Evolutionary conservation across 2,797 vertebrate genomes (phyloP), one percentile per base, ranked within the genome.

Genomic region (Cyprinodon diabolis): DNA sequence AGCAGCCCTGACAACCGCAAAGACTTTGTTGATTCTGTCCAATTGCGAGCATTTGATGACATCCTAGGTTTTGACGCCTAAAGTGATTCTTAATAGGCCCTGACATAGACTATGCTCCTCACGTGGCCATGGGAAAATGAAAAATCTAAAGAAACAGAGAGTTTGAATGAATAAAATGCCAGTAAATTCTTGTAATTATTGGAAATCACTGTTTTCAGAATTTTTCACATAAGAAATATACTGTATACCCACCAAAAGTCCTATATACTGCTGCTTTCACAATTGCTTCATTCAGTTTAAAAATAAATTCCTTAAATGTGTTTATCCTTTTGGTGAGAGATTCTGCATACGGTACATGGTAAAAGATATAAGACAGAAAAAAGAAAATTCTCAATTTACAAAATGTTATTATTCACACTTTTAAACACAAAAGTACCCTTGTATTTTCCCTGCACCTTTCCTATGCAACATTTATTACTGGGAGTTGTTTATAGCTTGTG

Each of bases 51-150:
- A 5, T 43, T 49, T 70, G 40, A 57, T 66, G 11, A 58, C 66
- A 56, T 13, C 52, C 11, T 15, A 52, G 30, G 47, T 71, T 78
- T 70, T 72, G 74, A 78, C 76, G 68, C 48, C 55, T 58, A 35
- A 78, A 72, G 71, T 48, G 49, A 81, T 79, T 49, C 65, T 72
- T 79, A 71, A 47, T 80, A 68, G 56, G 57, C 74, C 60, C 35
- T 51, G 63, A 68, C 63, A 23, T 60, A 5, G 56, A 19, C 58
- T 68, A 23, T 58, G 37, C 68, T 79, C 80, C 52, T 83, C 75
- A 76, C 65, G 7, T 14, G 60, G 54, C 65, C 78, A 76, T 47
- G 43, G 43, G 45, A 49, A 79, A 76, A 84, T 76, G 62, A 43
- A 19, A 58, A 67, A 21, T 54, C 51, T 52, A 60, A 75, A 71